Evolutionary conservation across 2,113 vertebrate genomes (phyloP), one percentile per base, ranked within the genome.

Genomic region (Brachypteracias leptosomus): DNA sequence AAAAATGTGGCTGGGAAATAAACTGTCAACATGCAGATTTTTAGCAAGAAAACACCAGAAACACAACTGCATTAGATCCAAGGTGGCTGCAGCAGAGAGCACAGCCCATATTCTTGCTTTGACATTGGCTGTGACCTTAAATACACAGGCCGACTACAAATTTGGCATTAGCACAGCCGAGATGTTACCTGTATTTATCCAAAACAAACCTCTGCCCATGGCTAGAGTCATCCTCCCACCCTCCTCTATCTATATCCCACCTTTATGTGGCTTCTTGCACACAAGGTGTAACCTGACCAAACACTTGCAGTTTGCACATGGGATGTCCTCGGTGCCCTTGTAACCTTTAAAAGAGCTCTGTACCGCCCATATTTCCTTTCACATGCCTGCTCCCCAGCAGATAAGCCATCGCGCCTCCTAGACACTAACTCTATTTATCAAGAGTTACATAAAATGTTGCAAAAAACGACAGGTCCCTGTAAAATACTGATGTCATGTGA

Each of bases 71-170:
- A 35, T 88, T 70, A 90, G 16, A 62, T 7, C 17, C 54, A 83
- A 40, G 18, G n/a, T 33, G 17, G 42, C 49, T 76, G 65, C 61
- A 89, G 84, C 72, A 72, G 47, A 59, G 10, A 72, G 66, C 51
- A 58, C 49, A 81, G 63, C 25, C 58, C 62, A 71, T 83, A 86
- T 68, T 90, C 54, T 74, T 51, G 42, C 54, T 79, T 31, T 81
- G 84, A 91, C 82, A 65, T 85, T 90, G 88, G 36, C 62, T 62
- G 55, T 85, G 91, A 94, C 88, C 85, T 95, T 84, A 85, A 66
- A 67, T 6, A 75, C 4, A 16, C 24, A 83, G 28, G 9, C 36
- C 10, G 9, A 57, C 16, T 19, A 49, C 87, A 68, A 65, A 66
- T 65, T 29, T 17, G 3, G 12, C 46, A 71, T 59, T 77, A 85